Percentiles rank a stretch among this genome's conserved stretches.
Evolutionary conservation across 2,888 invertebrate genomes (phyloP).

Genomic region (Noctuana brunneofusca): DNA sequence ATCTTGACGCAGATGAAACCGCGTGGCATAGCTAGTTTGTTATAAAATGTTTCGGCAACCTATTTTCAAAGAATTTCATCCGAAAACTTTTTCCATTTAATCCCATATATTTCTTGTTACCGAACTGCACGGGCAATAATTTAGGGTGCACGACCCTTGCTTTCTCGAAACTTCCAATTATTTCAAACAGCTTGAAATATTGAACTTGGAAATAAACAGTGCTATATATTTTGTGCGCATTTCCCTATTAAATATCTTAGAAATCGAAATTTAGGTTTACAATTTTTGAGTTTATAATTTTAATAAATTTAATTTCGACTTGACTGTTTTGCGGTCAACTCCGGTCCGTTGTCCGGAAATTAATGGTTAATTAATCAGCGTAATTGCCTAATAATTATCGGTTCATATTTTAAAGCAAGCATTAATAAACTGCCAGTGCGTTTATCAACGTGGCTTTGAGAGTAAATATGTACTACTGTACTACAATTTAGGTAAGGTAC

Average conservation of each 20-base stretch:
- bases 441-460: not conserved
- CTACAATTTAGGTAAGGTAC: too few relatives aligned
- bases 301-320: not conserved
- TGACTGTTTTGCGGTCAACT: not conserved
- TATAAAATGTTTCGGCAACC: not conserved
- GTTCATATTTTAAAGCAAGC: not conserved
- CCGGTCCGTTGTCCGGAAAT: not conserved
- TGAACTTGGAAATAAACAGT: too few relatives aligned
- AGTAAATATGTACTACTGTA: too few relatives aligned
- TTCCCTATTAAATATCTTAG: not conserved
- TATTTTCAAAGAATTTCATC: not conserved
- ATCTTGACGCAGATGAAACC: too few relatives aligned
- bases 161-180: slow-evolving; percentile 5
- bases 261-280: not conserved
- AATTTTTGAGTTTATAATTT: not conserved
- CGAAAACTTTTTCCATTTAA: slow-evolving; percentile 6
- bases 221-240: not conserved
- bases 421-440: not conserved
- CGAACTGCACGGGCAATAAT: slow-evolving; percentile 8
- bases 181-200: slow-evolving; percentile 3
- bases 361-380: slow-evolving; percentile 1
- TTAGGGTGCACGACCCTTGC: slow-evolving; percentile 3
- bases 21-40: too few relatives aligned
- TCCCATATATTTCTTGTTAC: slow-evolving; percentile 8
- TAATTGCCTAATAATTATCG: not conserved